Evolutionary conservation across 2,113 vertebrate genomes (phyloP).

Genomic region (Catharus bicknelli): DNA sequence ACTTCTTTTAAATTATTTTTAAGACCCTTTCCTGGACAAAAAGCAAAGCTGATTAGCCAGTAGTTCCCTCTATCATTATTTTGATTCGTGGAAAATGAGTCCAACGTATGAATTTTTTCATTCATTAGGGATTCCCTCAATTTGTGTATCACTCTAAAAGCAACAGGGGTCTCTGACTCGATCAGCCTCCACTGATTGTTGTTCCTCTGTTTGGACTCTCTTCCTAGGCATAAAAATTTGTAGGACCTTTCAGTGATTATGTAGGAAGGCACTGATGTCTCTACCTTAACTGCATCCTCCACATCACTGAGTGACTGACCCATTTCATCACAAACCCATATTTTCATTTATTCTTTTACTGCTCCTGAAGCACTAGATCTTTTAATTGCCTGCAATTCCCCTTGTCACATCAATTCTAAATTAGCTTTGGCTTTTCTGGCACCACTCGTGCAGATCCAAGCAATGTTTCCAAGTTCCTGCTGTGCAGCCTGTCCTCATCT

Average conservation of each 20-base stretch:
- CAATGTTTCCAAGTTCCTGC: neutral
- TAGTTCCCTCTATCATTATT: neutral
- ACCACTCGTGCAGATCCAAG: rapidly evolving
- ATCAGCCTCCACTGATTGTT: neutral
- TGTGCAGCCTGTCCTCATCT: neutral
- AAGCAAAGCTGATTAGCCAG: rapidly evolving
- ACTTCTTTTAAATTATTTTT: neutral
- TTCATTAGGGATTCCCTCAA: neutral
- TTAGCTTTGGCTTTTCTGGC: neutral
- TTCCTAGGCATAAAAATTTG: neutral
- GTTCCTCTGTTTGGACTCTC: neutral
- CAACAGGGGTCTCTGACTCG: neutral
- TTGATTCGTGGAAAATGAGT: neutral
- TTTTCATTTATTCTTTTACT: neutral
- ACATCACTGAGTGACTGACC: neutral
- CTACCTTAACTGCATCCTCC: neutral
- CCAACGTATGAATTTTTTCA: neutral
- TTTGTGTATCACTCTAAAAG: neutral
- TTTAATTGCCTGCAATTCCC: neutral
- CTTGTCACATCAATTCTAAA: neutral
- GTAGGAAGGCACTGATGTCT: neutral
- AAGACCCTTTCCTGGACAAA: neutral
- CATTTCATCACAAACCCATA: rapidly evolving
- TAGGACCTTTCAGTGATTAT: neutral
- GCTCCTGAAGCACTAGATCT: neutral